Percentiles rank a stretch among this genome's conserved stretches.
These are phyloP conservation scores for Idaea straminata DNA, from an alignment of 2,888 invertebrate genomes.

Conservation along the genomic window DNA sequence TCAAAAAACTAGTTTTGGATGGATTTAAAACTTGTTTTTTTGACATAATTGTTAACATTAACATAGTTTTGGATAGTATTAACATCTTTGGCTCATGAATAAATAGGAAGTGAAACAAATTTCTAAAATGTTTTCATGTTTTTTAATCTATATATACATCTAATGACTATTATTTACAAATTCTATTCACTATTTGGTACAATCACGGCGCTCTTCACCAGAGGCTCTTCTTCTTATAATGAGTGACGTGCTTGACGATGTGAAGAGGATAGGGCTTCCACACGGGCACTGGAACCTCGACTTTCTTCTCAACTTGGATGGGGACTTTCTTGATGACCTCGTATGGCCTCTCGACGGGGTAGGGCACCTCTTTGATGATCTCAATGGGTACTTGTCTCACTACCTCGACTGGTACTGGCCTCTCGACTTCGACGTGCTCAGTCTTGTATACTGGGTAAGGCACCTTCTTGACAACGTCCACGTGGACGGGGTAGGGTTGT, in stretches of 20 bases:
- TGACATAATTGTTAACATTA: neutral
- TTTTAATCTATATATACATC: slow-evolving; percentile 53
- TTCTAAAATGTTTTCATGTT: slow-evolving; percentile 12
- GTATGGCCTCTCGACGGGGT: slow-evolving; percentile 68
- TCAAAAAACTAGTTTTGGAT: neutral
- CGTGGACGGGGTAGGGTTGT: slow-evolving; percentile 71
- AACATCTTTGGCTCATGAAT: neutral
- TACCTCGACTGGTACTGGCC: slow-evolving; percentile 68
- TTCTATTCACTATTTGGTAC: slow-evolving; percentile 74
- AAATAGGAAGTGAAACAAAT: slow-evolving; percentile 12
- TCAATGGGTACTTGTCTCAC: slow-evolving; percentile 66
- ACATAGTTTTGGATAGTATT: neutral
- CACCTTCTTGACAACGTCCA: slow-evolving; percentile 68
- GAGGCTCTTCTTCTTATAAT: slow-evolving; percentile 73
- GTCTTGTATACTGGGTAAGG: slow-evolving; percentile 74
- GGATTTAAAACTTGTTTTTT: neutral
- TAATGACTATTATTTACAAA: slow-evolving; percentile 77
- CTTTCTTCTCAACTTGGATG: slow-evolving; percentile 66
- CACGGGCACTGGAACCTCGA: slow-evolving; percentile 67
- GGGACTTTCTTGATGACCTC: slow-evolving; percentile 72
- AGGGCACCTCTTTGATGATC: slow-evolving; percentile 64
- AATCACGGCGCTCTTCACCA: slow-evolving; percentile 64
- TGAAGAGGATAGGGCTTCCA: slow-evolving; percentile 75
- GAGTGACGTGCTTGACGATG: slow-evolving; percentile 74
- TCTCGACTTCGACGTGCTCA: slow-evolving; percentile 65